Evolutionary conservation across 2,113 vertebrate species (phyloP).

Genomic region (Aix galericulata): DNA sequence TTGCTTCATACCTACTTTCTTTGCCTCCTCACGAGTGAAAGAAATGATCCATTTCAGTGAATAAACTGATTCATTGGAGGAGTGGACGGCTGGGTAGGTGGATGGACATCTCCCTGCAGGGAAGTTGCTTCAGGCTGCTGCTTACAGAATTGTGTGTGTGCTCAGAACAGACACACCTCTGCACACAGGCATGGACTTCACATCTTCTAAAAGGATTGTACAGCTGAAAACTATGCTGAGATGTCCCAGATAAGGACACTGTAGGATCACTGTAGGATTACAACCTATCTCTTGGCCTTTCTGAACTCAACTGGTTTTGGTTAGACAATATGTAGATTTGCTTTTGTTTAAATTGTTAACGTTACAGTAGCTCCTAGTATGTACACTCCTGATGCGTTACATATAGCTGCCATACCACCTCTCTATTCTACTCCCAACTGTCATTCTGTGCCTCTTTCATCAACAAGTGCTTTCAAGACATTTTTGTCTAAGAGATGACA

Average conservation of each 20-base stretch:
- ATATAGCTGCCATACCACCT: neutral
- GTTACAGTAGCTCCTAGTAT: neutral
- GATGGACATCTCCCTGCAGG: neutral
- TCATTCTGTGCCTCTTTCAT: neutral
- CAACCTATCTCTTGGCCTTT: neutral
- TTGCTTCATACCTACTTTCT: neutral
- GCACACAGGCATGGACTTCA: neutral
- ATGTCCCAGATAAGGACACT: neutral
- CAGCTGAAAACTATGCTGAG: neutral
- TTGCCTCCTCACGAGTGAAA: neutral
- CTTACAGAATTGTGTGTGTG: fast-evolving
- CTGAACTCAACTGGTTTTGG: neutral
- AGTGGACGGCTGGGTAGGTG: neutral
- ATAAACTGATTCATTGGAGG: neutral
- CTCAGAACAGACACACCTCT: neutral
- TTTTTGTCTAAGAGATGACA: neutral
- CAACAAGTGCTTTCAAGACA: neutral
- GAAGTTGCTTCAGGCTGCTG: neutral
- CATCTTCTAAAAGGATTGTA: neutral
- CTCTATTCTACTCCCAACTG: neutral
- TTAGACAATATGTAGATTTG: neutral
- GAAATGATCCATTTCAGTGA: neutral
- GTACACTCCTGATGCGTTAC: neutral
- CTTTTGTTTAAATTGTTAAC: neutral
- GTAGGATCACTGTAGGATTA: neutral